Evolutionary conservation across 2,888 invertebrate genomes (phyloP).

Genomic region (Pristionchus entomophagus): DNA sequence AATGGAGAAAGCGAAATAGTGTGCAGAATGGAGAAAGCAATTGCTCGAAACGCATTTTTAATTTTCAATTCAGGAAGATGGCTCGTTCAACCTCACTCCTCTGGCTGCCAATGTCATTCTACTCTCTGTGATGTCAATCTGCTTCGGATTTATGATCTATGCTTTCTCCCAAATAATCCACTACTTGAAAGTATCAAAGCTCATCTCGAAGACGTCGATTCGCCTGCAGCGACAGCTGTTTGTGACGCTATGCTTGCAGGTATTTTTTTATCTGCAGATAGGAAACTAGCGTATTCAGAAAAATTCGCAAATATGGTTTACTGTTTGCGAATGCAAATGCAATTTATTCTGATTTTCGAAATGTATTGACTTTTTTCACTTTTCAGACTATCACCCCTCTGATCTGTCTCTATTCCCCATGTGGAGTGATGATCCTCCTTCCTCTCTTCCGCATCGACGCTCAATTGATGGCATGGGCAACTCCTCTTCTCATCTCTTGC

Average conservation of each 20-base stretch:
- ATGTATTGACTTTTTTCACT: neutral
- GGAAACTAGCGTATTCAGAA: too few relatives aligned
- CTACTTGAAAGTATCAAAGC: neutral
- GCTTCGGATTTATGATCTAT: constrained; percentile 3
- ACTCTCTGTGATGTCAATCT: neutral
- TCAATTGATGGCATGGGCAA: neutral
- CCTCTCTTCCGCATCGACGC: neutral
- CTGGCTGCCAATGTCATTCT: neutral
- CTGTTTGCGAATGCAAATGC: neutral
- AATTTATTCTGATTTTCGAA: neutral
- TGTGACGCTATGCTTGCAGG: neutral
- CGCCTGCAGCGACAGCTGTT: neutral
- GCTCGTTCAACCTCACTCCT: neutral
- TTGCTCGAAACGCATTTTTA: too few relatives aligned
- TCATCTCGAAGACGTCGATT: neutral
- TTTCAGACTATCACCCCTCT: neutral
- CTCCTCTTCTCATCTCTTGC: neutral
- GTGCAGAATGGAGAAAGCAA: too few relatives aligned
- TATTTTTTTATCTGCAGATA: too few relatives aligned
- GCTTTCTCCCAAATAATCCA: neutral
- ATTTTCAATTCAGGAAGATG: neutral
- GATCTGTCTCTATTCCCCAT: neutral
- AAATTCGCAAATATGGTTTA: too few relatives aligned
- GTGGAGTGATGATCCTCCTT: neutral
- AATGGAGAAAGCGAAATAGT: too few relatives aligned